Percentiles rank a stretch among this genome's conserved stretches.
phyloP scores from a whole-genome alignment of 2,888 invertebrate species.

The Orchestes rusci region DNA sequence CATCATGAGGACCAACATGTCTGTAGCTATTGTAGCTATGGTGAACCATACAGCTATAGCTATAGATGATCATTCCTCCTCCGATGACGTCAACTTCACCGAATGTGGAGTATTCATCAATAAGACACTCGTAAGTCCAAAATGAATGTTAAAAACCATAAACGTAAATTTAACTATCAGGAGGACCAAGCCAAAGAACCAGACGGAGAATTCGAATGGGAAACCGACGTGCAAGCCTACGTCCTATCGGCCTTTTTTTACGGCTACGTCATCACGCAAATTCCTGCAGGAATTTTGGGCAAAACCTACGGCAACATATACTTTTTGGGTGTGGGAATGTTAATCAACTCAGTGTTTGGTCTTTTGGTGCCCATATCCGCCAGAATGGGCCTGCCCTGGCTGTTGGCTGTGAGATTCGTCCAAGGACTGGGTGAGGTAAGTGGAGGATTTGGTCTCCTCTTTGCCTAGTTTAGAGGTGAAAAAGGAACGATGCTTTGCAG shows the following conservation, averaged over 20 bases:
- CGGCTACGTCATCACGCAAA: conserved; percentile 82
- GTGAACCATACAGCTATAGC: conserved; percentile 72
- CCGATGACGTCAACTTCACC: conserved; percentile 29
- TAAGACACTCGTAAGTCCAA: conserved; percentile 28
- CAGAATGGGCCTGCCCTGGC: conserved; percentile 59
- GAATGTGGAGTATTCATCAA: conserved; percentile 53
- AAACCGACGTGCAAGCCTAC: conserved; percentile 69
- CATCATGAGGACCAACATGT: conserved; percentile 87
- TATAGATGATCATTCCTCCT: conserved; percentile 19
- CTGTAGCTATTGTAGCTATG: conserved; percentile 86
- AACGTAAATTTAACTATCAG: conserved; percentile 4
- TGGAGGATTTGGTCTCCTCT: conserved; percentile 22
- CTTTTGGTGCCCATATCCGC: conserved; percentile 81
- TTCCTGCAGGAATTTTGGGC: conserved; percentile 85
- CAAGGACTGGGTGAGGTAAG: conserved; percentile 85
- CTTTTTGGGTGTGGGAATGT: conserved; percentile 80
- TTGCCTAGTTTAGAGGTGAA: conserved; percentile 8
- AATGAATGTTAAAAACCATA: not conserved
- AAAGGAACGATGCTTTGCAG: conserved; percentile 6
- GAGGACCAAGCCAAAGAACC: conserved; percentile 18
- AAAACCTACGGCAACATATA: conserved; percentile 82
- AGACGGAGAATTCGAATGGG: conserved; percentile 71
- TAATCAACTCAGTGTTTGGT: conserved; percentile 80
- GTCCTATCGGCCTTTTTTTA: conserved; percentile 88
- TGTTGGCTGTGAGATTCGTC: conserved; percentile 73